phyloP scores from a whole-genome alignment of 2,113 vertebrate genomes.

The Struthidea cinerea region DNA sequence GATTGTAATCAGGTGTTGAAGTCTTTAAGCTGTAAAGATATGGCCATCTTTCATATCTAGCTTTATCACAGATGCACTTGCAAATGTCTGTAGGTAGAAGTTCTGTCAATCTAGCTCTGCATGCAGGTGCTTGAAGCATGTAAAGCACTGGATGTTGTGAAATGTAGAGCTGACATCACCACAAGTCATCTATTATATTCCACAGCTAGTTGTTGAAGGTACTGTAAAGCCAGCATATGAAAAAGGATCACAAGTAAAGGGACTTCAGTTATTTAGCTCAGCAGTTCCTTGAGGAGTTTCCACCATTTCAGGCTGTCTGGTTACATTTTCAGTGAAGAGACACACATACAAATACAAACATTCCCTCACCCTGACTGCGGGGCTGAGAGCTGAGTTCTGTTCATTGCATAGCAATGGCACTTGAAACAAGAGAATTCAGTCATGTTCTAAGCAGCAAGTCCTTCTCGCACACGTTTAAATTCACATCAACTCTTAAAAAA shows the following conservation, averaged over 20 bases:
- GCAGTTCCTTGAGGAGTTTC: neutral
- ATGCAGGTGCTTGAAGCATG: neutral
- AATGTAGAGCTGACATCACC: neutral
- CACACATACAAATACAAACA: neutral
- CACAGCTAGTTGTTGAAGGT: neutral
- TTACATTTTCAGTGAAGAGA: neutral
- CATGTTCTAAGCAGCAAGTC: neutral
- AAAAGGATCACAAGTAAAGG: neutral
- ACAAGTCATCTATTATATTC: neutral
- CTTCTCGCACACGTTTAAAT: neutral
- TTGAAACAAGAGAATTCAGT: neutral
- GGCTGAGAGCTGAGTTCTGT: neutral
- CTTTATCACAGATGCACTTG: neutral
- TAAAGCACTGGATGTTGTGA: neutral
- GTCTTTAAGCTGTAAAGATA: neutral
- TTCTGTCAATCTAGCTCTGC: neutral
- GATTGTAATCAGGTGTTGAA: neutral
- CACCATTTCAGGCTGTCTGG: neutral
- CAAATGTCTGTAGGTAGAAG: neutral
- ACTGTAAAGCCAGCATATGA: neutral
- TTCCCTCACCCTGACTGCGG: neutral
- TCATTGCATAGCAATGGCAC: slow-evolving; percentile 31
- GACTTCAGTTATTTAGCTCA: neutral
- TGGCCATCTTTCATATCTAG: neutral
- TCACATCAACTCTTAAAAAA: neutral